Evolutionary conservation across 2,888 invertebrate species (phyloP).

Genomic region (Polydrusus tereticollis): DNA sequence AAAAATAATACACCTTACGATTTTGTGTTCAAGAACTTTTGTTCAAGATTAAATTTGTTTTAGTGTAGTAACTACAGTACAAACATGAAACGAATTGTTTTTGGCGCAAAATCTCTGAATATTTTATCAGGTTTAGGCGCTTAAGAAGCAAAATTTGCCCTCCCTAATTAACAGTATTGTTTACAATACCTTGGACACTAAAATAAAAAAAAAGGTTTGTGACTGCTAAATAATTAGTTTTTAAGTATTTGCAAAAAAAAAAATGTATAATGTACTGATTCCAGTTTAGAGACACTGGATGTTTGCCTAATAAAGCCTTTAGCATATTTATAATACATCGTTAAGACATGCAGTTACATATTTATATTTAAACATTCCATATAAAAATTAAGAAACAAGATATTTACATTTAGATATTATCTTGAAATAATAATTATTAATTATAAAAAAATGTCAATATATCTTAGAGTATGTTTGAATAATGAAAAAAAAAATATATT

Average conservation of each 20-base stretch:
- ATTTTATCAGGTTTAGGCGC: no score
- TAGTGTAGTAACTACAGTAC: no score
- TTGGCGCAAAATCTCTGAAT: no score
- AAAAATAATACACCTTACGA: no score
- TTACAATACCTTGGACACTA: no score
- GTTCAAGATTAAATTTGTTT: no score
- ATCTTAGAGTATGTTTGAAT: conserved; percentile 60
- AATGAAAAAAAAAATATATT: conserved; percentile 58
- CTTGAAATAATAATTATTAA: conserved; percentile 47
- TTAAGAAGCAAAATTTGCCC: no score
- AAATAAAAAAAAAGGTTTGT: conserved; percentile 18
- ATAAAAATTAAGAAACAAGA: conserved; percentile 47
- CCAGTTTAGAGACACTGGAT: conserved; percentile 63
- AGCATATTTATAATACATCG: conserved; percentile 63
- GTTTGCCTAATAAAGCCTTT: conserved; percentile 67
- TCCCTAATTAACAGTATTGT: no score
- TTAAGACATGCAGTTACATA: conserved; percentile 60
- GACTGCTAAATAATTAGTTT: conserved; percentile 50
- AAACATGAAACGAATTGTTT: no score
- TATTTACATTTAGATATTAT: conserved; percentile 49
- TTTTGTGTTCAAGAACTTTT: no score
- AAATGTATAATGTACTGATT: conserved; percentile 63
- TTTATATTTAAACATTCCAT: conserved; percentile 64
- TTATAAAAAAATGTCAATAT: conserved; percentile 63
- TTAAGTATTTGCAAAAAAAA: conserved; percentile 63